phyloP scores from a whole-genome alignment of 2,113 vertebrate species.

The Ceyx cyanopectus region DNA sequence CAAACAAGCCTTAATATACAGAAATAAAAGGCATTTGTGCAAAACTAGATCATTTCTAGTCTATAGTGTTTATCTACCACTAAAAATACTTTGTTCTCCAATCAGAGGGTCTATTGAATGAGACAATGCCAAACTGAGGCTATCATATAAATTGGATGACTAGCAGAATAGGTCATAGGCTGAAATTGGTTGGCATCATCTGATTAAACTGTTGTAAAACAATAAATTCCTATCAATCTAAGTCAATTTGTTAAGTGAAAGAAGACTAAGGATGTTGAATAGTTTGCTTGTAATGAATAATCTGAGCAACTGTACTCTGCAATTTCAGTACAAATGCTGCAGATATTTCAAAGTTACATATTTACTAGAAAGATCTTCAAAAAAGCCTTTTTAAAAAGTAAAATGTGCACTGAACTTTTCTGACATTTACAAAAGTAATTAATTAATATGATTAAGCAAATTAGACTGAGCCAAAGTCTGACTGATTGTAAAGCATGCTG shows the following conservation, averaged over 20 bases:
- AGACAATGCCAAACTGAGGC: background rate
- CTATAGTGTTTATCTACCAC: background rate
- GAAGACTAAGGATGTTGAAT: background rate
- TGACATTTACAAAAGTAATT: constrained; percentile 77
- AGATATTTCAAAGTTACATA: constrained; percentile 63
- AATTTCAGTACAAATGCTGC: constrained; percentile 4
- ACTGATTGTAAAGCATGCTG: constrained; percentile 73
- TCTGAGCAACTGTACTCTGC: background rate
- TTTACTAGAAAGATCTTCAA: constrained; percentile 53
- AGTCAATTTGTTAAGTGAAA: background rate
- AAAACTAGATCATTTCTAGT: background rate
- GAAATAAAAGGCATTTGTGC: background rate
- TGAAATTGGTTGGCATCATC: constrained; percentile 7
- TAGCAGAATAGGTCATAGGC: background rate
- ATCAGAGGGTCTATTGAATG: background rate
- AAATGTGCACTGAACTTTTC: constrained; percentile 70
- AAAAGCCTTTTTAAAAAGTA: constrained; percentile 60
- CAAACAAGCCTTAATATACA: background rate
- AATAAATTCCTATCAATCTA: background rate
- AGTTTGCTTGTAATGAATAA: background rate
- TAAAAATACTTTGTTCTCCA: background rate
- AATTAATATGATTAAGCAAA: constrained; percentile 78
- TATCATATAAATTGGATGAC: background rate
- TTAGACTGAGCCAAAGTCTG: constrained; percentile 71
- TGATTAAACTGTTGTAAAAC: background rate